Conservation (phyloP, 2,888 invertebrate species). For the Strigamia maritima region DNA sequence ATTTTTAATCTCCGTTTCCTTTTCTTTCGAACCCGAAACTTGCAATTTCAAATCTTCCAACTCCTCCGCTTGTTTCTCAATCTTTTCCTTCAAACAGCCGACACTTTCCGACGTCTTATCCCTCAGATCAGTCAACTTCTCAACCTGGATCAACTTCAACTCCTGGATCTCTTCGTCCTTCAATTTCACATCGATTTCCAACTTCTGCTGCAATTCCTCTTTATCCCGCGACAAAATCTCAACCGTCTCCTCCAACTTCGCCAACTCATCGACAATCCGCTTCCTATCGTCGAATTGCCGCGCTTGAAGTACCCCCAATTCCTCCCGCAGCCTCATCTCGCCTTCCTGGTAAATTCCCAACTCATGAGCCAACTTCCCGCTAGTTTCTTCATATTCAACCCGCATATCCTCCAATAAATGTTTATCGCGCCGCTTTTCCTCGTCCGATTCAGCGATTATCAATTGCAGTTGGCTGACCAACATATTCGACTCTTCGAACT, state of each 20-base stretch:
- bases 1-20: not conserved
- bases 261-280: too few species aligned
- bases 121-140: not conserved
- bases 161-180: not conserved
- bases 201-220: slow-evolving; percentile 17
- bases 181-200: not conserved
- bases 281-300: too few species aligned
- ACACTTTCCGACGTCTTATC: not conserved
- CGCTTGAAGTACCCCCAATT: not conserved
- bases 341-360: not conserved
- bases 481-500: not conserved
- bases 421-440: not conserved
- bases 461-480: not conserved
- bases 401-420: not conserved
- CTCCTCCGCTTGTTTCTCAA: not conserved
- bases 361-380: not conserved
- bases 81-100: not conserved
- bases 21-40: not conserved
- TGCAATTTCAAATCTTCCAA: not conserved
- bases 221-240: not conserved
- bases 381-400: too few species aligned
- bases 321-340: not conserved
- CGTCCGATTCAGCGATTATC: not conserved
- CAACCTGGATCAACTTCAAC: not conserved
- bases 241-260: not conserved